These are phyloP conservation scores for Natator depressus DNA, from an alignment of 2,113 vertebrate species.

Conservation along the genomic window DNA sequence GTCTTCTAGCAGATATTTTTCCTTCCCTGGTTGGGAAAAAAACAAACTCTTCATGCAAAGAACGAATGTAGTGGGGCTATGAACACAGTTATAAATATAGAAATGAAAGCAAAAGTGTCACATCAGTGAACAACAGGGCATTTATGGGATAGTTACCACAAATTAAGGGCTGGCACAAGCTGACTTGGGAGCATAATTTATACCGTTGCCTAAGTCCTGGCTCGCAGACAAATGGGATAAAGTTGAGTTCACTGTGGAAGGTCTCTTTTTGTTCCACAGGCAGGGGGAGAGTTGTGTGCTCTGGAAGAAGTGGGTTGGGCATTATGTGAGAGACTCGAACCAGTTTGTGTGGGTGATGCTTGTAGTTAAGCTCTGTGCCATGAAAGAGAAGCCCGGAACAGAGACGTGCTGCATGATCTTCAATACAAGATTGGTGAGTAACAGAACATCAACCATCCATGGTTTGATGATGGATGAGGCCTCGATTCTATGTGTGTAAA, in stretches of 20 bases:
- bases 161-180: conserved; percentile 55
- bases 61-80: conserved; percentile 12
- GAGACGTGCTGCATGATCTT: background rate
- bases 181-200: conserved; percentile 50
- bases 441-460: background rate
- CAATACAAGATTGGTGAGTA: background rate
- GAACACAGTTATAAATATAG: conserved; percentile 45
- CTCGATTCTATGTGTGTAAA: background rate
- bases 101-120: conserved; percentile 58
- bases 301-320: background rate
- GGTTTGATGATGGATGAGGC: accelerated
- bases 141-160: conserved; percentile 63
- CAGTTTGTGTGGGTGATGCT: background rate
- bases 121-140: conserved; percentile 62
- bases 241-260: conserved; percentile 66
- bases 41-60: conserved; percentile 19
- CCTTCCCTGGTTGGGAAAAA: background rate
- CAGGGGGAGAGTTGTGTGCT: background rate
- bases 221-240: conserved; percentile 75
- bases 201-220: conserved; percentile 53
- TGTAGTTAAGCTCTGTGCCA: background rate
- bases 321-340: background rate
- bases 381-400: background rate
- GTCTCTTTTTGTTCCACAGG: conserved; percentile 58
- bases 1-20: background rate